phyloP scores from a whole-genome alignment of 2,888 invertebrate genomes.

The Temnothorax rugatulus region DNA sequence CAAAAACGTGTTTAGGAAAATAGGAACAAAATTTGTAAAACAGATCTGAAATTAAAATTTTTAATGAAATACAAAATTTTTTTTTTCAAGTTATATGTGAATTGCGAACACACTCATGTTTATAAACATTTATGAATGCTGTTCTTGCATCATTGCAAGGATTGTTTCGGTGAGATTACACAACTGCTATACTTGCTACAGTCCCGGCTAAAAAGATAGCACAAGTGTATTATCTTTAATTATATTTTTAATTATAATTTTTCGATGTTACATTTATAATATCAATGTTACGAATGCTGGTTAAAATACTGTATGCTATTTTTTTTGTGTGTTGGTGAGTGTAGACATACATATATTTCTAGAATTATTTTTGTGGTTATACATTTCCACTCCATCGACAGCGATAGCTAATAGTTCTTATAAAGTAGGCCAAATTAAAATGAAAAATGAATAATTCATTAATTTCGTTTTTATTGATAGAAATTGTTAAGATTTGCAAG shows the following conservation, averaged over 20 bases:
- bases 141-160: no score
- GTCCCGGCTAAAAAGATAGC: not conserved
- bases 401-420: not conserved
- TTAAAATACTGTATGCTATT: not conserved
- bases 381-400: not conserved
- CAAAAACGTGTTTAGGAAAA: no score
- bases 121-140: no score
- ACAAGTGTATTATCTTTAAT: not conserved
- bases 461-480: not conserved
- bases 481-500: not conserved
- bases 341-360: not conserved
- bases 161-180: no score
- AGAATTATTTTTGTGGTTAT: not conserved
- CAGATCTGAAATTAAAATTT: no score
- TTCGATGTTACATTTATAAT: no score
- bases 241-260: no score
- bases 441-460: not conserved
- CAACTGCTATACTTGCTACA: not conserved
- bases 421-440: not conserved
- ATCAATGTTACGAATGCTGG: not conserved
- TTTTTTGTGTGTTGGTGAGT: not conserved
- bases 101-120: no score
- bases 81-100: no score
- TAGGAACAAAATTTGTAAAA: no score
- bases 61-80: no score